Evolutionary conservation across 2,113 vertebrate genomes (phyloP).

Genomic region (Callochromis pleurospilus): DNA sequence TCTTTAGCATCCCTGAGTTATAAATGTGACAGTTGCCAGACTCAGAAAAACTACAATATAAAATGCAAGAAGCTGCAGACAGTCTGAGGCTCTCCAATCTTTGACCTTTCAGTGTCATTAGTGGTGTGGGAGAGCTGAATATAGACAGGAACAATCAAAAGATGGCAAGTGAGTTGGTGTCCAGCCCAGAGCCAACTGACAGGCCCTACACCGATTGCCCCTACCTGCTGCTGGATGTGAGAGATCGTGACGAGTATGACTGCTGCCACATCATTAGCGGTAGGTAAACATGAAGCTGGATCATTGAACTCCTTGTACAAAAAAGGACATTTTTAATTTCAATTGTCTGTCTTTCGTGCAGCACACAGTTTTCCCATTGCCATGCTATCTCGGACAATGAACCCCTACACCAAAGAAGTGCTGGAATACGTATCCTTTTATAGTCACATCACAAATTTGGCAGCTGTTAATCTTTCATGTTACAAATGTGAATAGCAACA

Average conservation of each 20-base stretch:
- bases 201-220: constrained; percentile 86
- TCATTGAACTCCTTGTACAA: neutral
- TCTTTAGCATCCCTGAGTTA: neutral
- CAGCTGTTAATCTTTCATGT: neutral
- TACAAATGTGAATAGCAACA: neutral
- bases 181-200: constrained; percentile 23
- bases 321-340: neutral
- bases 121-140: constrained; percentile 88
- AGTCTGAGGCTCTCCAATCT: neutral
- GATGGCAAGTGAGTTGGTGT: neutral
- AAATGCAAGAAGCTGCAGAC: neutral
- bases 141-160: constrained; percentile 67
- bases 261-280: constrained; percentile 88
- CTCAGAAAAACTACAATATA: neutral
- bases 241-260: constrained; percentile 83
- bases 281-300: constrained; percentile 32
- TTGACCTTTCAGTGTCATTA: constrained; percentile 78
- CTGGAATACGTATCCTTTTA: constrained; percentile 87
- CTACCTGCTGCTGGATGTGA: constrained; percentile 89
- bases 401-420: constrained; percentile 78
- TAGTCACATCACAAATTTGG: neutral
- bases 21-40: neutral
- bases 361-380: constrained; percentile 86
- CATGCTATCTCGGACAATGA: constrained; percentile 85
- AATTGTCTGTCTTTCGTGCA: constrained; percentile 20